Evolutionary conservation across 2,113 vertebrate genomes (phyloP).

Genomic region (Dicaeum eximium): DNA sequence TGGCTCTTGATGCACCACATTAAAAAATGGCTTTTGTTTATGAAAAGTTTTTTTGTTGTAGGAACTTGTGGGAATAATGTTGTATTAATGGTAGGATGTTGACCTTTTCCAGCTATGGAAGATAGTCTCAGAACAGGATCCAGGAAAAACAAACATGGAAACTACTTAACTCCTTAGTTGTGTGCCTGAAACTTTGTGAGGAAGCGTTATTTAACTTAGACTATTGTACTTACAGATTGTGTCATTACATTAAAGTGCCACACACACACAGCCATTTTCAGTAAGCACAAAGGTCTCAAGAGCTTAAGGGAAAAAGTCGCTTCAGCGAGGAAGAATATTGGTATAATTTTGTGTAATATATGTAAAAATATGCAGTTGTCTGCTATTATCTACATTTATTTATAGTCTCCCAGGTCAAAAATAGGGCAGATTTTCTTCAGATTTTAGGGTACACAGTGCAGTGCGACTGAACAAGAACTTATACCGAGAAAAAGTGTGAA

Average conservation of each 20-base stretch:
- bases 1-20: conserved; percentile 27
- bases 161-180: conserved; percentile 59
- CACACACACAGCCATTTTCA: not conserved
- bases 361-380: not conserved
- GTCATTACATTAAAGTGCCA: conserved; percentile 18
- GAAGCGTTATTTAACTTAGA: conserved; percentile 48
- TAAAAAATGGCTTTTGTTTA: conserved; percentile 55
- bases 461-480: not conserved
- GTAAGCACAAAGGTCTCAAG: not conserved
- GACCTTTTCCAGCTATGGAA: conserved; percentile 58
- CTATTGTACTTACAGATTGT: conserved; percentile 44
- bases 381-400: conserved; percentile 20
- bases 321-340: not conserved
- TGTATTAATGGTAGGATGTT: conserved; percentile 9
- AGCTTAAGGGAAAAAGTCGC: not conserved
- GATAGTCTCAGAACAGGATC: conserved; percentile 46
- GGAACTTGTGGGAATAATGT: conserved; percentile 46
- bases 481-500: not conserved
- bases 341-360: not conserved
- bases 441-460: not conserved
- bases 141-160: conserved; percentile 57
- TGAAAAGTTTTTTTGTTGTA: conserved; percentile 49
- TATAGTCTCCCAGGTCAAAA: conserved; percentile 5
- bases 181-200: conserved; percentile 15
- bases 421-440: conserved; percentile 1